Evolutionary conservation across 2,797 vertebrate genomes (phyloP).

Genomic region (Sardinella longiceps): DNA sequence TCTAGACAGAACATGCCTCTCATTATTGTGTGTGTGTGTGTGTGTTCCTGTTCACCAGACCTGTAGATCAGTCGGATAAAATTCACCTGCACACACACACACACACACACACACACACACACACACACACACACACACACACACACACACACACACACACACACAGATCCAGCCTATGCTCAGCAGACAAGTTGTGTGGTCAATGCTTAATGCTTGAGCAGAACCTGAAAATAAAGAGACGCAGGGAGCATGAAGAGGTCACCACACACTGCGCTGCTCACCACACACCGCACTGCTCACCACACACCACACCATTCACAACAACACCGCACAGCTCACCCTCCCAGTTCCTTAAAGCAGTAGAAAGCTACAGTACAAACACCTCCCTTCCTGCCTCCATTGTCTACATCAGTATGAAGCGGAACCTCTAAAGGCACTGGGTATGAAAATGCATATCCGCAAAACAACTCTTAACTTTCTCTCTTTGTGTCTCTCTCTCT

Average conservation of each 20-base stretch:
- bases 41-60: constrained; percentile 11
- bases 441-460: not conserved
- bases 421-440: not conserved
- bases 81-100: not conserved
- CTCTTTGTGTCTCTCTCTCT: not conserved
- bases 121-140: constrained; percentile 3
- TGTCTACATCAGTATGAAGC: not conserved
- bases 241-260: not conserved
- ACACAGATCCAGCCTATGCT: not conserved
- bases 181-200: not conserved
- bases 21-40: constrained; percentile 15
- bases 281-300: not conserved
- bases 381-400: constrained; percentile 18
- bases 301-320: not conserved
- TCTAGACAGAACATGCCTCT: not conserved
- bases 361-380: not conserved
- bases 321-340: too few species aligned
- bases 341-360: not conserved
- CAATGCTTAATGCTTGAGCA: not conserved
- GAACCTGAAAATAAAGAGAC: not conserved
- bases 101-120: not conserved
- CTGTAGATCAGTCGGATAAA: not conserved
- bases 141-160: constrained; percentile 1
- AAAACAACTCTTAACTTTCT: not conserved
- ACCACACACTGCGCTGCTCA: not conserved